Base-by-base conservation (phyloP, 2,113 vertebrate species). In the Morone saxatilis region DNA sequence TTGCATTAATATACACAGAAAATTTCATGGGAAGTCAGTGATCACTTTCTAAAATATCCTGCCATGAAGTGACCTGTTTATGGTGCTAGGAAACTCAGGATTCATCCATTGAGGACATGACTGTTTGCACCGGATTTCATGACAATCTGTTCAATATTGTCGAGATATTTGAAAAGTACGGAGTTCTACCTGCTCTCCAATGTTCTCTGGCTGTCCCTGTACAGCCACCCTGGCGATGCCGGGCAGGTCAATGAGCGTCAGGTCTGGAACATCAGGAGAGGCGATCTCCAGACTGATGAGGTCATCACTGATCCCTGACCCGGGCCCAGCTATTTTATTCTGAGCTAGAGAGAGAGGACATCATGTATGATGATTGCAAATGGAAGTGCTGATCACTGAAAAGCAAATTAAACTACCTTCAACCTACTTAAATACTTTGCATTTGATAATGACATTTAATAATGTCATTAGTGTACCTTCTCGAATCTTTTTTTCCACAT, bases 161-260 rank as follows among this genome's bases (percentile, higher is more conserved):
- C 19, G 20, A 8, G 19, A 53, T 20, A 56, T 22, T 11, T 22
- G 11, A 56, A 54, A 22, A 54, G 20, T 22, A 31, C 31, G 31
- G 31, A 31, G 14, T 13, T 50, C 3, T 4, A 98, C 97, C 96
- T 97, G 95, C 0, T 90, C 65, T 10, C 95, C 96, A 0, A 97
- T 98, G 89, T 98, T 93, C 10, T 84, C 86, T 1, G 96, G 96
- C 67, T 99, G 98, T 45, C 96, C 91, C 9, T 95, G 96, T 12
- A 97, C 92, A 0, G 98, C 95, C 84, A 98, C 96, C 77, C 97
- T 95, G 82, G 96, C 91, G 63, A 98, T 98, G 22, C 97, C 97
- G 0, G 98, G 98, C 22, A 99, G 96, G 91, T 98, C 97, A 31
- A 98, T 99, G 13, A 99, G 94, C 0, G 97, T 98, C 85, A 99